These are phyloP conservation scores for Chalcosyrphus nemorum DNA, from an alignment of 2,888 invertebrate genomes.

Conservation along the genomic window DNA sequence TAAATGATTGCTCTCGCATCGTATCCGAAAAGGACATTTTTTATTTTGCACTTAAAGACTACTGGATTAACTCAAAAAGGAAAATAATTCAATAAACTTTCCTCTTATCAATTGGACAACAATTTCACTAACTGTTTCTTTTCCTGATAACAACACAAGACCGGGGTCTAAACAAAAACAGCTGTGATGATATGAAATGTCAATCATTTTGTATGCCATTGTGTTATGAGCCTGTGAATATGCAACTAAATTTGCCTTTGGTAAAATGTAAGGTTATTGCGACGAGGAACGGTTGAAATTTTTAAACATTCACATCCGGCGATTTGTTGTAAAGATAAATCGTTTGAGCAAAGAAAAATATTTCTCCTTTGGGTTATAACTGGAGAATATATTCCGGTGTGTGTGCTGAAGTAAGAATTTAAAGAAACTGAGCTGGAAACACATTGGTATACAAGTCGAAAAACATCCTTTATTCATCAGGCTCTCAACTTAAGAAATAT, in stretches of 20 bases:
- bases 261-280: neutral
- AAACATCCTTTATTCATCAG: too few species aligned
- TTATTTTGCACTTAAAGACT: constrained; percentile 2
- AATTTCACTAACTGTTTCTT: neutral
- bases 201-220: constrained; percentile 15
- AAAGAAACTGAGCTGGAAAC: too few species aligned
- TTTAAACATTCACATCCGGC: too few species aligned
- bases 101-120: constrained; percentile 47
- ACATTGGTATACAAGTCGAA: too few species aligned
- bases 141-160: constrained; percentile 32
- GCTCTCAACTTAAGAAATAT: too few species aligned
- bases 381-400: too few species aligned
- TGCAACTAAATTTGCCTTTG: neutral
- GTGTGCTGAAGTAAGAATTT: too few species aligned
- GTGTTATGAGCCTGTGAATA: neutral
- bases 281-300: too few species aligned
- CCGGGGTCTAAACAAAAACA: constrained; percentile 42
- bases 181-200: constrained; percentile 32
- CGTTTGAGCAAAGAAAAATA: too few species aligned
- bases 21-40: constrained; percentile 78
- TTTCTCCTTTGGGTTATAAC: too few species aligned
- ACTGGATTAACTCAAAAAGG: neutral
- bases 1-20: constrained; percentile 77
- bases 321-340: too few species aligned
- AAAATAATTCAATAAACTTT: neutral